Percentiles rank a stretch among this genome's conserved stretches.
These are phyloP conservation scores for Teleiodes luculella DNA, from an alignment of 2,888 invertebrate species.

Conservation along the genomic window DNA sequence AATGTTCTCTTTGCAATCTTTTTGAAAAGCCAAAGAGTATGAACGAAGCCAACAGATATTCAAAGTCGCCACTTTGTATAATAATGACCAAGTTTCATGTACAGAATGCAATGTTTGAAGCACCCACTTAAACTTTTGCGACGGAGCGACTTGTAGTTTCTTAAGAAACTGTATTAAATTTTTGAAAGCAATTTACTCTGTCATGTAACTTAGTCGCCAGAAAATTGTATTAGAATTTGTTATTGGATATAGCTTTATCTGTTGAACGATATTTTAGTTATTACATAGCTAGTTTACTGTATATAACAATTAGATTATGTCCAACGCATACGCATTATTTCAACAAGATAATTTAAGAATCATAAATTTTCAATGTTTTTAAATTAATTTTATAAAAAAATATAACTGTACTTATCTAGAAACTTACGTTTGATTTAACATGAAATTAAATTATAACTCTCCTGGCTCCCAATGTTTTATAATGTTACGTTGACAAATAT, in stretches of 20 bases:
- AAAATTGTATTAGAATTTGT: neutral
- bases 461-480: too few species aligned
- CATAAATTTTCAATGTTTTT: too few species aligned
- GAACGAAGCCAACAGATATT: slow-evolving; percentile 18
- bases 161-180: slow-evolving; percentile 11
- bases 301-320: too few species aligned
- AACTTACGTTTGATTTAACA: too few species aligned
- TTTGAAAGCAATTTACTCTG: slow-evolving; percentile 4
- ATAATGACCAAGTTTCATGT: slow-evolving; percentile 21
- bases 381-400: too few species aligned
- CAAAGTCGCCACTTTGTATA: slow-evolving; percentile 20
- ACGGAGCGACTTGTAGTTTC: slow-evolving; percentile 8
- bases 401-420: too few species aligned
- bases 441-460: too few species aligned
- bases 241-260: neutral
- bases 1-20: too few species aligned
- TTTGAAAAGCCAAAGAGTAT: neutral
- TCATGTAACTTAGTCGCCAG: neutral
- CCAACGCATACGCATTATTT: too few species aligned
- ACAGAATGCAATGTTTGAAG: slow-evolving; percentile 25
- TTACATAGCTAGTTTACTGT: neutral
- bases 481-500: too few species aligned
- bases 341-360: too few species aligned
- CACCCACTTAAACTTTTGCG: slow-evolving; percentile 22
- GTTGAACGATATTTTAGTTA: neutral